These are phyloP conservation scores for Fopius arisanus DNA, from an alignment of 1,140 invertebrate genomes.

Conservation along the genomic window DNA sequence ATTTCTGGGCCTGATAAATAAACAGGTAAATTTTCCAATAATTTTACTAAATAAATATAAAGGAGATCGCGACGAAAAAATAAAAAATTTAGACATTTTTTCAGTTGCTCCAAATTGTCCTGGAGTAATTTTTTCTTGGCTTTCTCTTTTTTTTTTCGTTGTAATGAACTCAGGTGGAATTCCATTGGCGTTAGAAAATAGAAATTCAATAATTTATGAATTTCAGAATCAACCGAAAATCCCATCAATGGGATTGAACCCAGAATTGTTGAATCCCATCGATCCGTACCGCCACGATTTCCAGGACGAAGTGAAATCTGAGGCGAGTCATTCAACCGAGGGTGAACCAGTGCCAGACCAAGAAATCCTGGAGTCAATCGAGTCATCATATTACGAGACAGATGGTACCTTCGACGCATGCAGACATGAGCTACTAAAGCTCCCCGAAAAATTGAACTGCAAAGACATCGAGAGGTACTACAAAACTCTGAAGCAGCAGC, in stretches of 20 bases:
- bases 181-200: too few species aligned
- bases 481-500: constrained; percentile 75
- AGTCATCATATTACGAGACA: constrained; percentile 72
- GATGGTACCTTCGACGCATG: constrained; percentile 72
- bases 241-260: constrained; percentile 57
- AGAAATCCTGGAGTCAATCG: constrained; percentile 77
- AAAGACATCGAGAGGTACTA: constrained; percentile 74
- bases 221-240: constrained; percentile 52
- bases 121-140: too few species aligned
- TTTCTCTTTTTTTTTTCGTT: too few species aligned
- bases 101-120: too few species aligned
- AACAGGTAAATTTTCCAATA: constrained; percentile 47
- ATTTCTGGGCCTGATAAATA: constrained; percentile 56
- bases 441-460: constrained; percentile 71
- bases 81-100: too few species aligned
- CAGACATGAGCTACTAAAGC: constrained; percentile 74
- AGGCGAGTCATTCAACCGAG: constrained; percentile 50
- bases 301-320: constrained; percentile 43
- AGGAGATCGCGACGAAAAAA: too few species aligned
- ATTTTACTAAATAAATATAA: not conserved
- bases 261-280: constrained; percentile 51
- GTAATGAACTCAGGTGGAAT: too few species aligned
- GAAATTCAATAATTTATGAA: too few species aligned
- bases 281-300: constrained; percentile 38
- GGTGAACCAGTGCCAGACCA: constrained; percentile 73